Evolutionary conservation across 2,888 invertebrate species (phyloP), one percentile per base, ranked within the genome.

Genomic region (Lomographa bimaculata): DNA sequence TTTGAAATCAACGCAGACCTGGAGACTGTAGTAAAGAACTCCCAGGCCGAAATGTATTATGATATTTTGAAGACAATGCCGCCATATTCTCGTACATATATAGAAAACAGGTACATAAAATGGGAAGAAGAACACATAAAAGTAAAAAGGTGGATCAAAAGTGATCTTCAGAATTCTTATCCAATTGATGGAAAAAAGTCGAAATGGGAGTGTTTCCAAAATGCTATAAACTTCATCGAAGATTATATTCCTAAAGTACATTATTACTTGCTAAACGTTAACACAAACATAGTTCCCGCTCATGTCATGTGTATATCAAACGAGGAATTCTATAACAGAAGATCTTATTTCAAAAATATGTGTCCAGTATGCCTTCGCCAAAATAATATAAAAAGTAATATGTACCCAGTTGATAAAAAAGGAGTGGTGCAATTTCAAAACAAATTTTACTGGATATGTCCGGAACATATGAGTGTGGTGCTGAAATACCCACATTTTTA

Each of bases 381-480:
- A 17, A 72, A 79, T 50, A 52, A 66, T 39, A 54, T 78, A 4
- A 73, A 56, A 17, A 75, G 74, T 36, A 90, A 87, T 35, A 80
- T 79, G 0, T 77, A 72, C 24, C 90, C 90, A 3, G 83, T 90
- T 0, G 84, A 91, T 57, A 85, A 90, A 51, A 81, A 80, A 23
- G 92, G 92, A 3, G 58, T 92, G 28, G 77, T 93, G 1, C 91
- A 92, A 46, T 93, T 81, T 57, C 69, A 77, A 44, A 69, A 85
- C 14, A 60, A 71, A 28, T 91, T 89, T 65, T 93, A 92, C 58
- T 94, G 93, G 92, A 59, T 92, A 25, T 94, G 94, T 54, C 32
- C 64, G 0, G 68, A 83, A 9, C 93, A 94, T 54, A 66, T 89
- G 6, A 60, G 80, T 16, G 54, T 64, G 17, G 91, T 92, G 44